Percentiles rank a stretch among this genome's conserved stretches.
Conservation (phyloP, 2,113 vertebrate species). For the Tetrao urogallus region DNA sequence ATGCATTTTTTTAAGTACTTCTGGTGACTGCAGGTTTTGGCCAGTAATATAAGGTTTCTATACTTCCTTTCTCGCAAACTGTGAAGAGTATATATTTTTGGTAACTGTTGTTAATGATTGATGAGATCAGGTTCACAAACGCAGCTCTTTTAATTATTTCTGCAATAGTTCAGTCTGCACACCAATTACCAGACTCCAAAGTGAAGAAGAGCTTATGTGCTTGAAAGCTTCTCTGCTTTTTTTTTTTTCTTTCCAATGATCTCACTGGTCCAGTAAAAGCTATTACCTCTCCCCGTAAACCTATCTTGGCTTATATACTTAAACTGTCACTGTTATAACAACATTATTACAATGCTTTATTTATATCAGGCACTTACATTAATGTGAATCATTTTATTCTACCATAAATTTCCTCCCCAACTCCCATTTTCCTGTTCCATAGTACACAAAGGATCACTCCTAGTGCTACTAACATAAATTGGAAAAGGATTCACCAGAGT, state of each 20-base stretch:
- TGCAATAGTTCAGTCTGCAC: slow-evolving; percentile 13
- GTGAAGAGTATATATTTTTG: background rate
- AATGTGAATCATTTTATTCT: background rate
- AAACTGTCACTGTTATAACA: background rate
- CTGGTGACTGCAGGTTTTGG: background rate
- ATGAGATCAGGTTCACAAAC: slow-evolving; percentile 16
- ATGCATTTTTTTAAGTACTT: background rate
- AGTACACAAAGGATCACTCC: background rate
- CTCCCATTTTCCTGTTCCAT: background rate
- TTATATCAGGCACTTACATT: background rate
- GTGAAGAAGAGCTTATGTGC: background rate
- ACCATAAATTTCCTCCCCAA: background rate
- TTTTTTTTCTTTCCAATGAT: background rate
- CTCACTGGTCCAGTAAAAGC: background rate
- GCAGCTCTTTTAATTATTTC: slow-evolving; percentile 23
- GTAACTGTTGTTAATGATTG: background rate
- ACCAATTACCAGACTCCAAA: background rate
- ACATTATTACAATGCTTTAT: background rate
- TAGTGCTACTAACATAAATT: background rate
- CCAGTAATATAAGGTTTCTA: background rate
- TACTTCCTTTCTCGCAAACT: background rate
- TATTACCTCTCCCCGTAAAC: background rate
- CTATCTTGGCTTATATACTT: background rate
- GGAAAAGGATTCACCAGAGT: background rate
- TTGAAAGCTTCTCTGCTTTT: background rate